Conservation (phyloP, 2,888 invertebrate species). For the Drosophila buzzatii region DNA sequence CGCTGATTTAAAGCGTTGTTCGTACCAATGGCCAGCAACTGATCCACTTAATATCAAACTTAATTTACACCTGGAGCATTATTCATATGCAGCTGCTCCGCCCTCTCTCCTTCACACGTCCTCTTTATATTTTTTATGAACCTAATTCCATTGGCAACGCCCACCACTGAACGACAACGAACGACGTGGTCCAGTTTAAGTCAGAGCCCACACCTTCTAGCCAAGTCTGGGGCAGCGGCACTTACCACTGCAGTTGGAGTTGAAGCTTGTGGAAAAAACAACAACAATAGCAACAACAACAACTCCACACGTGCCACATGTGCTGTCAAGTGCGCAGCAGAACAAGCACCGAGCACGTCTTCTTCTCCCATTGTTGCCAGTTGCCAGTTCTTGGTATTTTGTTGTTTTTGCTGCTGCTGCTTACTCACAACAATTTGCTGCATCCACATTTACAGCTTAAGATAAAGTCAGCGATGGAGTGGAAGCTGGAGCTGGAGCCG, state of each 20-base stretch:
- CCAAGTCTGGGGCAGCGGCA: slow-evolving; percentile 15
- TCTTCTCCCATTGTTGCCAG: slow-evolving; percentile 47
- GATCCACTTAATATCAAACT: slow-evolving; percentile 42
- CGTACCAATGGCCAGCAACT: slow-evolving; percentile 1
- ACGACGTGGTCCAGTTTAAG: slow-evolving; percentile 39
- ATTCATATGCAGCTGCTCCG: slow-evolving; percentile 34
- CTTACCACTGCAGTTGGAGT: slow-evolving; percentile 6
- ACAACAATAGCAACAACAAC: slow-evolving; percentile 23
- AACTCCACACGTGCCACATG: slow-evolving; percentile 78
- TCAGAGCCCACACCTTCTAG: slow-evolving; percentile 29
- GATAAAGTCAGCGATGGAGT: slow-evolving; percentile 37
- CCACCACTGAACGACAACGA: slow-evolving; percentile 27
- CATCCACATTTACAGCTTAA: slow-evolving; percentile 59
- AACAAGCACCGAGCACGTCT: slow-evolving; percentile 51
- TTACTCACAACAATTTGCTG: slow-evolving; percentile 71
- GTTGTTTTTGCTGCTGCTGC: slow-evolving; percentile 17
- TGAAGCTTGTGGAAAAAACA: slow-evolving; percentile 31
- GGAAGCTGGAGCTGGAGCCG: slow-evolving; percentile 11
- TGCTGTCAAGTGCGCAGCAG: slow-evolving; percentile 75
- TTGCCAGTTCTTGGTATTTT: slow-evolving; percentile 57
- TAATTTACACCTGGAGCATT: slow-evolving; percentile 48
- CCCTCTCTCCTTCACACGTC: slow-evolving; percentile 7
- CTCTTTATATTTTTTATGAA: slow-evolving; percentile 9
- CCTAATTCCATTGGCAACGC: slow-evolving; percentile 24
- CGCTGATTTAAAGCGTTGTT: neutral